Conservation (phyloP, 2,888 invertebrate genomes). For the Hyposoter didymator region DNA sequence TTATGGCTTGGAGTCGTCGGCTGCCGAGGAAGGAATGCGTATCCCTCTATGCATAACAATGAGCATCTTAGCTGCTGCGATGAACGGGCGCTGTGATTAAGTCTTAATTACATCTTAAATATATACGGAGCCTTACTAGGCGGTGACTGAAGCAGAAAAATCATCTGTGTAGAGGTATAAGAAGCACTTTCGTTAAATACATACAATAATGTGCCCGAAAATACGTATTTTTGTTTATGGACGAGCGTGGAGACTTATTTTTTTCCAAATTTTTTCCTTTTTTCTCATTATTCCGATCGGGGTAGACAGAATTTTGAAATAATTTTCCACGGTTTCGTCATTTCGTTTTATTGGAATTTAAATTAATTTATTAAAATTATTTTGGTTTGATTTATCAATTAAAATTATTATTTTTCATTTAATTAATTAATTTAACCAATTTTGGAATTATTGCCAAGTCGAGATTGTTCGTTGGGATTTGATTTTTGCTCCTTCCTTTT, state of each 20-base stretch:
- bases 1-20: constrained; percentile 71
- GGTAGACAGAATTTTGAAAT: not conserved
- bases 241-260: not conserved
- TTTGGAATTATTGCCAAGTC: too few species aligned
- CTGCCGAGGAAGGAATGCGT: constrained; percentile 66
- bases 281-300: not conserved
- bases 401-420: too few species aligned
- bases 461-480: too few species aligned
- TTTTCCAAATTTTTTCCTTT: not conserved
- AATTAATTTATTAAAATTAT: too few species aligned
- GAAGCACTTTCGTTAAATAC: constrained; percentile 5
- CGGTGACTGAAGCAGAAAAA: constrained; percentile 47
- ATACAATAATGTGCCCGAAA: not conserved
- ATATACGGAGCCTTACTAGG: constrained; percentile 51
- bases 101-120: constrained; percentile 69
- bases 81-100: constrained; percentile 65
- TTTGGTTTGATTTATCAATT: too few species aligned
- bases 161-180: constrained; percentile 6
- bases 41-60: constrained; percentile 78
- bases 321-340: not conserved
- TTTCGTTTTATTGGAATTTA: too few species aligned
- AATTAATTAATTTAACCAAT: too few species aligned
- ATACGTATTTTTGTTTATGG: not conserved
- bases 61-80: constrained; percentile 67
- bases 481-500: too few species aligned